These are phyloP conservation scores for Ageneiosus marmoratus DNA, from an alignment of 2,113 vertebrate genomes.

Conservation along the genomic window DNA sequence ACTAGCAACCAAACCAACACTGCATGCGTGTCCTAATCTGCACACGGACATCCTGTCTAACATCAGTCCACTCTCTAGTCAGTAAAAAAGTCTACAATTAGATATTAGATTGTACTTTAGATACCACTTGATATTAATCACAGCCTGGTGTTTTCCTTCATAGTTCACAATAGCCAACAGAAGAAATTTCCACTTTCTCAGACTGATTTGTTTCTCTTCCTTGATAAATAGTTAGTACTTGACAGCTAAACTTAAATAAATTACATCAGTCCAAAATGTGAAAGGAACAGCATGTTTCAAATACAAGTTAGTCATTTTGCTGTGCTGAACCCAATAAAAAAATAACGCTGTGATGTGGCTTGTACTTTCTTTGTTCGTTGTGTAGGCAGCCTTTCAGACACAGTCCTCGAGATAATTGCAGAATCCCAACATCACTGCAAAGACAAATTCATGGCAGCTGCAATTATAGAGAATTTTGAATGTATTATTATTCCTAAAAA, in stretches of 20 bases:
- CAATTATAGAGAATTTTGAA: background rate
- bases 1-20: slow-evolving; percentile 47
- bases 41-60: background rate
- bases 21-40: slow-evolving; percentile 38
- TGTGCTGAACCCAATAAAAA: slow-evolving; percentile 2
- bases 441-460: background rate
- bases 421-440: background rate
- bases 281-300: background rate
- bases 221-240: background rate
- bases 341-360: slow-evolving; percentile 8
- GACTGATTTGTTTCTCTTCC: background rate
- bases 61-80: background rate
- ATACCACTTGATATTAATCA: slow-evolving; percentile 1
- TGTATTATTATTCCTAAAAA: background rate
- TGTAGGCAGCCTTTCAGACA: background rate
- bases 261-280: background rate
- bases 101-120: background rate
- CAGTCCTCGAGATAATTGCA: background rate
- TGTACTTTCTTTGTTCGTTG: slow-evolving; percentile 8
- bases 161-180: background rate
- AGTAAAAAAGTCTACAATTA: background rate
- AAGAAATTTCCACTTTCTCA: background rate
- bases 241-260: background rate
- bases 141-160: too few relatives aligned
- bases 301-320: background rate